Percentiles rank a stretch among this genome's conserved stretches.
phyloP scores from a whole-genome alignment of 2,113 vertebrate genomes.

The Cardinalis cardinalis region DNA sequence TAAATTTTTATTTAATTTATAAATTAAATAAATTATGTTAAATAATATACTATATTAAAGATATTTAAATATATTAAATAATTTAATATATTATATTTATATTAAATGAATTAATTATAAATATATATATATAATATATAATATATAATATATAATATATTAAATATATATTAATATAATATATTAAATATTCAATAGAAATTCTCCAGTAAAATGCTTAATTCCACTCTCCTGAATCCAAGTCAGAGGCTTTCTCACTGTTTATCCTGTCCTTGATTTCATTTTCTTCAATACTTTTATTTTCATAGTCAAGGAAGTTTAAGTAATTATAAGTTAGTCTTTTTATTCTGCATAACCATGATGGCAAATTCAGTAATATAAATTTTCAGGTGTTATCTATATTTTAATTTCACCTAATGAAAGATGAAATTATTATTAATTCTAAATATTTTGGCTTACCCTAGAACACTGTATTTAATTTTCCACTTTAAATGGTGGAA shows the following conservation, averaged over 20 bases:
- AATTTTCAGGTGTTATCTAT: neutral
- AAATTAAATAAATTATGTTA: no score
- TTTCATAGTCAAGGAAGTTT: neutral
- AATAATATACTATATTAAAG: no score
- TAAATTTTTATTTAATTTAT: no score
- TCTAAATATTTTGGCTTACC: slow-evolving; percentile 4
- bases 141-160: no score
- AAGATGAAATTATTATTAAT: neutral
- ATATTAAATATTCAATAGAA: neutral
- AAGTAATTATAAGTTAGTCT: neutral
- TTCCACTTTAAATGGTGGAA: neutral
- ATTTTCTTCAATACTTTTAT: neutral
- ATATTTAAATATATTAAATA: no score
- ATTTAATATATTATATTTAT: no score
- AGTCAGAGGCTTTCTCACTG: neutral
- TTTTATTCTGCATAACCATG: neutral
- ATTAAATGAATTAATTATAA: no score
- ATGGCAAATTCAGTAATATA: neutral
- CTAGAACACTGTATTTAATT: neutral
- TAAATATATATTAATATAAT: no score
- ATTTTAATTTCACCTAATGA: neutral
- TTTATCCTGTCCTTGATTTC: neutral
- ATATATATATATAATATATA: no score
- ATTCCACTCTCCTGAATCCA: neutral
- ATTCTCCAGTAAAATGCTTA: neutral